These are phyloP conservation scores for Orthonychiurus folsomi DNA, from an alignment of 2,888 invertebrate species.

Conservation along the genomic window DNA sequence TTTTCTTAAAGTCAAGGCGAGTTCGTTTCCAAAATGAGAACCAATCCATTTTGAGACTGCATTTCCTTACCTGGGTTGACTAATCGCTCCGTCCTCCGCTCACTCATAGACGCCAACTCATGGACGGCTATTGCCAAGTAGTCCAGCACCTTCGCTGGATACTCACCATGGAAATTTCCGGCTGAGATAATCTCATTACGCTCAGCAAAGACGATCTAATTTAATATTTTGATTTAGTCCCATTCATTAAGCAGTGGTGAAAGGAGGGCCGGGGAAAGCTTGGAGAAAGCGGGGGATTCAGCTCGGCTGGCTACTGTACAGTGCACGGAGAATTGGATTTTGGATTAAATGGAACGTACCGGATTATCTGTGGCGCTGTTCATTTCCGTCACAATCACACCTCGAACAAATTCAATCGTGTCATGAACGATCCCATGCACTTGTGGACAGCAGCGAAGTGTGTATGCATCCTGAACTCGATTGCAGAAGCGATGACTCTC, in stretches of 20 bases:
- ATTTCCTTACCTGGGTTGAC: slow-evolving; percentile 52
- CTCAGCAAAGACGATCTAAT: slow-evolving; percentile 50
- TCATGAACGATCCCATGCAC: slow-evolving; percentile 59
- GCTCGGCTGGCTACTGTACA: neutral
- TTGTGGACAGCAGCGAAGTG: slow-evolving; percentile 56
- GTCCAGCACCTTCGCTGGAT: slow-evolving; percentile 58
- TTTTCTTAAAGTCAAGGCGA: too few species aligned
- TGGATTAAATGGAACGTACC: slow-evolving; percentile 42
- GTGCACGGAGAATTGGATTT: neutral
- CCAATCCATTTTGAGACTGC: neutral
- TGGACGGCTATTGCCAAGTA: slow-evolving; percentile 58
- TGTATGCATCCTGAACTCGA: slow-evolving; percentile 59
- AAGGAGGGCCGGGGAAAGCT: too few species aligned
- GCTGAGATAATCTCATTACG: slow-evolving; percentile 56
- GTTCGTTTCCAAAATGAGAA: neutral
- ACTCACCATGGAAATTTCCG: slow-evolving; percentile 63
- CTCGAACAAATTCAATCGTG: slow-evolving; percentile 55
- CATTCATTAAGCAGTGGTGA: too few species aligned
- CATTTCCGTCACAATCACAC: slow-evolving; percentile 54
- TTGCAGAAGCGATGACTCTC: slow-evolving; percentile 58
- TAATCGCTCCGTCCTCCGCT: slow-evolving; percentile 55
- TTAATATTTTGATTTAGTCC: slow-evolving; percentile 17
- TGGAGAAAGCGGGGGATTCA: too few species aligned
- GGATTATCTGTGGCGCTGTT: slow-evolving; percentile 62
- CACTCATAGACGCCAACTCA: slow-evolving; percentile 58